Evolutionary conservation across 1,140 invertebrate species (phyloP), one percentile per base, ranked within the genome.

Genomic region (Carcinoscorpius rotundicauda): DNA sequence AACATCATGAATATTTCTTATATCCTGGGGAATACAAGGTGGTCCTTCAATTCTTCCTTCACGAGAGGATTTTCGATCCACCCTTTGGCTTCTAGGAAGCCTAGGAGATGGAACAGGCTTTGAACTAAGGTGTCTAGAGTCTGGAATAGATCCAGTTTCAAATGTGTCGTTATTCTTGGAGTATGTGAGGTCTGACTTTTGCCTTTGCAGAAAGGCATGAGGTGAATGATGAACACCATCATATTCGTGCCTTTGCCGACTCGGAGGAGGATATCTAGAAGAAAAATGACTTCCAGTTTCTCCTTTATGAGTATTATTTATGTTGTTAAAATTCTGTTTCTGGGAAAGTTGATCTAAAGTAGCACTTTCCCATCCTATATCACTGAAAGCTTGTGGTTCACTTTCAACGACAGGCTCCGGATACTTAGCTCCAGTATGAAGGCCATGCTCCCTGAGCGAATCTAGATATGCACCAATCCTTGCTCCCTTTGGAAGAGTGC

Each of bases 381-480:
- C 53, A n/a, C n/a, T 6, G n/a, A 8, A 8, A n/a, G 53, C n/a
- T 8, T 6, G 6, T 8, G 6, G 6, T 55, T 55, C n/a, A n/a
- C 53, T 49, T 61, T 68, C 67, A 10, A 65, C 51, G n/a, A 68
- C 64, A n/a, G 67, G 64, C 50, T 68, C 67, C 10, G 67, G 64
- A 8, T 6, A n/a, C 6, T 6, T 8, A 55, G 6, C 53, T 4
- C 67, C 67, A 50, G 68, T 63, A 61, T 64, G 66, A 48, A 66
- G 62, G 48, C 69, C 62, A 65, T 66, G 64, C 58, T 89, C 87
- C 52, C 89, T 82, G 63, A 97, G 77, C 2, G 93, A 97, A 73
- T 97, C 93, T n/a, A 98, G 78, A 76, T 94, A 98, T 0, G 93
- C 93, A 8, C 93, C 93, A 69, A 97, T 97, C 53, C 94, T 82